These are phyloP conservation scores for Falco naumanni DNA, from an alignment of 2,797 vertebrate genomes.

Conservation along the genomic window DNA sequence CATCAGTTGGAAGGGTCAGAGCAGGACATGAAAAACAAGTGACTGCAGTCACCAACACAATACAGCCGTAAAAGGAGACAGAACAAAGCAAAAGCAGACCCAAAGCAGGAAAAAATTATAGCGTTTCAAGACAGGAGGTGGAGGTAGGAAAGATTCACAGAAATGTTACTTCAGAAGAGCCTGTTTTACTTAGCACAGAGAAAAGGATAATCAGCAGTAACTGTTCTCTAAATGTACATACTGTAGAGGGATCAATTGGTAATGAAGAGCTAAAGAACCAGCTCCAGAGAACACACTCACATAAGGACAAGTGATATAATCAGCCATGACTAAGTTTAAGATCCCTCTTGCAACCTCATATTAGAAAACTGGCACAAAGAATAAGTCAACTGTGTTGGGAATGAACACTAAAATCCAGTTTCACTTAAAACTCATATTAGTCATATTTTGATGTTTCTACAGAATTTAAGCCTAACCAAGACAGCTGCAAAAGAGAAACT, in stretches of 20 bases:
- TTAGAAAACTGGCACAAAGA: too few relatives aligned
- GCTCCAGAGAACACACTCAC: not conserved
- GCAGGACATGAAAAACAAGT: constrained; percentile 53
- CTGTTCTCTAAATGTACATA: not conserved
- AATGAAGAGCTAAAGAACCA: not conserved
- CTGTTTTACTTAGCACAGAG: accelerated
- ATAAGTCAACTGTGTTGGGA: not conserved
- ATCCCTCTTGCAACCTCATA: not conserved
- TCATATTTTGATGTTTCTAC: not conserved
- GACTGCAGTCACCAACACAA: not conserved
- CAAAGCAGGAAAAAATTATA: not conserved
- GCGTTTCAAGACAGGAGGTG: not conserved
- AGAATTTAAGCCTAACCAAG: not conserved
- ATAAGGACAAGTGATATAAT: not conserved
- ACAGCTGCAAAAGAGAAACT: constrained; percentile 27
- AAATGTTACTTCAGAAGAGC: not conserved
- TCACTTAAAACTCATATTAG: not conserved
- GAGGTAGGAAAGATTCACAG: not conserved
- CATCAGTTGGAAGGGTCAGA: constrained; percentile 27
- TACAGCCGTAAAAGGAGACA: not conserved
- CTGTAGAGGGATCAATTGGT: not conserved
- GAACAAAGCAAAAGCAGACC: not conserved
- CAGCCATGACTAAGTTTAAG: not conserved
- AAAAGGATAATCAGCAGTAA: not conserved
- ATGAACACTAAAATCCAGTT: not conserved